Percentiles rank a stretch among this genome's conserved stretches.
phyloP scores from a whole-genome alignment of 2,888 invertebrate genomes.

The Tholera decimalis region DNA sequence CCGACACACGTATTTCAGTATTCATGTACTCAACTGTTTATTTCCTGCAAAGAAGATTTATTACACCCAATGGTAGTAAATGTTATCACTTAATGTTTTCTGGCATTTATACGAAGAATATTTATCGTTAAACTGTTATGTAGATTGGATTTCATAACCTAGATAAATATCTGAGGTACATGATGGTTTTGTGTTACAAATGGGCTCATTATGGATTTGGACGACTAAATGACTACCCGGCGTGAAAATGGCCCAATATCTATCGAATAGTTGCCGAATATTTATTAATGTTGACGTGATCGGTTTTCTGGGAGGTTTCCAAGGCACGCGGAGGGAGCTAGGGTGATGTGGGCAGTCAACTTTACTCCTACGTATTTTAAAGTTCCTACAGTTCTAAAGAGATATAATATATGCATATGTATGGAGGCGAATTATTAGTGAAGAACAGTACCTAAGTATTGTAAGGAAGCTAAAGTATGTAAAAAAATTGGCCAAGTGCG shows the following conservation, averaged over 20 bases:
- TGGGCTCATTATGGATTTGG: neutral
- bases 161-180: neutral
- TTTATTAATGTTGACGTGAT: no score
- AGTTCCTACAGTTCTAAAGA: no score
- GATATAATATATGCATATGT: no score
- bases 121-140: slow-evolving; percentile 8
- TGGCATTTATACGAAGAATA: slow-evolving; percentile 19
- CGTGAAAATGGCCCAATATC: neutral
- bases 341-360: no score
- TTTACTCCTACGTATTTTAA: no score
- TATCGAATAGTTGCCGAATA: no score
- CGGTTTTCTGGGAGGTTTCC: no score
- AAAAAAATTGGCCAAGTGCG: no score
- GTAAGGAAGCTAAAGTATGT: no score
- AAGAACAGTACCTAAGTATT: no score
- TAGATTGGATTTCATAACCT: slow-evolving; percentile 10
- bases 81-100: slow-evolving; percentile 35
- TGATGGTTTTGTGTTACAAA: neutral
- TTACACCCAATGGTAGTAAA: slow-evolving; percentile 43
- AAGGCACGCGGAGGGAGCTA: no score
- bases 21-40: slow-evolving; percentile 53
- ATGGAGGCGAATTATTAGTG: no score
- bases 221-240: neutral
- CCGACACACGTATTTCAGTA: slow-evolving; percentile 30
- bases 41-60: slow-evolving; percentile 53